Percentiles rank a stretch among this genome's conserved stretches.
phyloP scores from a whole-genome alignment of 2,113 vertebrate species.

The Pardalotus punctatus region DNA sequence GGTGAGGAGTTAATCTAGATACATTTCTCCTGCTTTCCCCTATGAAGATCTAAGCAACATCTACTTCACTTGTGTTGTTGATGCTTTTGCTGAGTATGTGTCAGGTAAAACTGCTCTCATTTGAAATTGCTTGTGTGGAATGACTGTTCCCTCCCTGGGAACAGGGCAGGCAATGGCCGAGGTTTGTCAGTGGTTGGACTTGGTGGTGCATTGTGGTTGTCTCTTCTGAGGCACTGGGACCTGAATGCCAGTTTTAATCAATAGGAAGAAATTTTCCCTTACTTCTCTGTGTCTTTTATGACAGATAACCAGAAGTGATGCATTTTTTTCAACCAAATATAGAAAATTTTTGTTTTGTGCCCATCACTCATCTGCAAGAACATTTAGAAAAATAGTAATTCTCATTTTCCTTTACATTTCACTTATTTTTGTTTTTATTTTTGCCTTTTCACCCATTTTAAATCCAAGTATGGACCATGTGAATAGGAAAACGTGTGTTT shows the following conservation, averaged over 20 bases:
- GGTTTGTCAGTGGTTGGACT: neutral
- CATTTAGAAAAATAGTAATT: neutral
- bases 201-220: accelerated
- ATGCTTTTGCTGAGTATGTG: neutral
- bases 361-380: neutral
- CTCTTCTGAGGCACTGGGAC: neutral
- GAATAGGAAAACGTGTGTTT: neutral
- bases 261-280: neutral
- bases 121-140: neutral
- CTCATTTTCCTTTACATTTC: neutral
- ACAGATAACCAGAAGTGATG: neutral
- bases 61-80: neutral
- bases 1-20: neutral
- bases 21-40: neutral
- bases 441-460: neutral
- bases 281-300: neutral
- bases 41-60: neutral
- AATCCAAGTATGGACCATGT: neutral
- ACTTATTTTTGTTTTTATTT: neutral
- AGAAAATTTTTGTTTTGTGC: neutral
- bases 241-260: neutral
- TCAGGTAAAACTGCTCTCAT: neutral
- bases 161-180: accelerated
- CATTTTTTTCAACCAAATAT: neutral
- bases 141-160: neutral